Base-by-base conservation (phyloP, 2,888 invertebrate species). In the Orthosia gothica region DNA sequence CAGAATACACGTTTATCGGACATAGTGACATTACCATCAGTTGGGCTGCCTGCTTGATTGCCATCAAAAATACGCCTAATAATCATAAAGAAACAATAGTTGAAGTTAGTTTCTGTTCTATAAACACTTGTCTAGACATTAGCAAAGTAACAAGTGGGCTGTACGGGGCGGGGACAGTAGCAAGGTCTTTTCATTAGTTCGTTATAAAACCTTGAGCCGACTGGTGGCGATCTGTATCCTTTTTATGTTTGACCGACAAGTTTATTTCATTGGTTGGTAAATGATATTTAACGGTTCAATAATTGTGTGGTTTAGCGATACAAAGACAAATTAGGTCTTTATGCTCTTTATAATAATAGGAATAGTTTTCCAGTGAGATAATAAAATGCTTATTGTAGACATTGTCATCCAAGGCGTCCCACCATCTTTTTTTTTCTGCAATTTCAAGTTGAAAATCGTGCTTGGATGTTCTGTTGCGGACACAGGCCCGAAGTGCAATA, bases 131-230 rank as follows among this genome's bases (percentile, higher is more conserved):
- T 57, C 20, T 52, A 72, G 18, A 55, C 5, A 16, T 11, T 59
- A 32, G 40, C 26, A 61, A 52, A 13, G 11, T 59, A 32, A 49
- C 26, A 61, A 52, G 80, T 75, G 55, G 75, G 75, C 75, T 64
- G 32, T 2, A 32, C 32, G 55, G 59, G 49, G 72, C 64, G 81
- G 67, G 57, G 47, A n/a, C 75, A 40, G 82, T 59, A 84, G 65
- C 79, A 67, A 77, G 74, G 74, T 69, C 73, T 72, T 84, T 79
- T 86, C 76, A 80, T 80, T 80, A 75, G 65, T 78, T 69, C 16
- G 50, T 67, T 70, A 76, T 45, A 59, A 72, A 76, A 77, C 80
- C 84, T 86, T 84, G 85, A 68, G 45, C 20, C n/a, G 15, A 45
- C 49, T 59, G 47, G n/a, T 40, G 23, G 69, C 61, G 13, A 57